Conservation (phyloP, 2,888 invertebrate genomes). For the Cataglyphis livida region DNA sequence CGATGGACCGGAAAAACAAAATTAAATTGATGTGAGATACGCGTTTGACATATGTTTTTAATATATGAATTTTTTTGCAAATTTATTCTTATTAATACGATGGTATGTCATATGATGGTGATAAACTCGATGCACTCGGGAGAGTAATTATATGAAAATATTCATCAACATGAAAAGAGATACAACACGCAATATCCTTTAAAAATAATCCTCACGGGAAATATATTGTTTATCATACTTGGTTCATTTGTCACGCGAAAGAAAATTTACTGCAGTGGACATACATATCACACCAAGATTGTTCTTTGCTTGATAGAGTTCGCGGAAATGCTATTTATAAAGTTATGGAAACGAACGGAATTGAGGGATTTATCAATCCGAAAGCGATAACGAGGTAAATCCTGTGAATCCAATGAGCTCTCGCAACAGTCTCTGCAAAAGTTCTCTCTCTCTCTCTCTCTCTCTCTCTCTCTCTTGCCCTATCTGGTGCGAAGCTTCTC, state of each 20-base stretch:
- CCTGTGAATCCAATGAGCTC: not conserved
- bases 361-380: constrained; percentile 17
- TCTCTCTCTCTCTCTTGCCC: not conserved
- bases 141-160: not conserved
- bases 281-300: not conserved
- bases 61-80: not conserved
- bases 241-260: not conserved
- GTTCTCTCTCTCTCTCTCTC: too few relatives aligned
- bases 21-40: not conserved
- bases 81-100: not conserved
- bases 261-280: not conserved
- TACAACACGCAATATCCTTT: not conserved
- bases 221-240: not conserved
- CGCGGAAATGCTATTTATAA: not conserved
- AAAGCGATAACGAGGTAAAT: constrained; percentile 28
- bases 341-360: constrained; percentile 13
- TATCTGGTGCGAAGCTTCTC: not conserved
- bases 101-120: not conserved
- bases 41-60: not conserved
- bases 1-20: not conserved
- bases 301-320: constrained; percentile 1
- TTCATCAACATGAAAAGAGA: not conserved
- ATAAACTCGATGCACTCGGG: not conserved
- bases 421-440: not conserved
- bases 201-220: not conserved